Percentiles rank a stretch among this genome's conserved stretches.
Conservation (phyloP, 2,797 vertebrate species). For the Pseudopleuronectes americanus region DNA sequence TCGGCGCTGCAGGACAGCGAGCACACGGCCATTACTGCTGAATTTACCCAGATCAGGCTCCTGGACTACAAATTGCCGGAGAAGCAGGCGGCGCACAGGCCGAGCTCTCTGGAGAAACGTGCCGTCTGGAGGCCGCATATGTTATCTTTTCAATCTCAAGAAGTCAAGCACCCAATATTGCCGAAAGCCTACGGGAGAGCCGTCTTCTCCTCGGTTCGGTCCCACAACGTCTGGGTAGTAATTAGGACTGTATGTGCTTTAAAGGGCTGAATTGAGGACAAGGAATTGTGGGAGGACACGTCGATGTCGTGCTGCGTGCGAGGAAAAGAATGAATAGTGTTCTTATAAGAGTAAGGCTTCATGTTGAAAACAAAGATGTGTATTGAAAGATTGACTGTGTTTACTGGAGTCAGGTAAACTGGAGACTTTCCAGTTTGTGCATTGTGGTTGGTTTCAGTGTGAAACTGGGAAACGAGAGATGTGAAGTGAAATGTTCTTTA, state of each 20-base stretch:
- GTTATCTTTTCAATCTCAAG: conserved; percentile 60
- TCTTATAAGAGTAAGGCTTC: neutral
- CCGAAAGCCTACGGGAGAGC: conserved; percentile 44
- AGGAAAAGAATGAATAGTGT: neutral
- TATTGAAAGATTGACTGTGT: no score
- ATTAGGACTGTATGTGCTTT: conserved; percentile 56
- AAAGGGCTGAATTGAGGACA: conserved; percentile 46
- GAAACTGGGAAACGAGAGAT: no score
- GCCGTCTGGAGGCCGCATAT: conserved; percentile 36
- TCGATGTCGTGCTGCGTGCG: conserved; percentile 17
- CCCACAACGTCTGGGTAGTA: conserved; percentile 37
- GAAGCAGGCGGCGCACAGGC: conserved; percentile 8
- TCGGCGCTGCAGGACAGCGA: neutral
- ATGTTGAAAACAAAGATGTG: no score
- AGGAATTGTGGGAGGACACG: conserved; percentile 18
- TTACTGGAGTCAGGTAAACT: no score
- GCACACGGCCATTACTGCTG: conserved; percentile 15
- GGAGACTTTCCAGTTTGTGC: no score
- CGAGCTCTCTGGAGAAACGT: conserved; percentile 43
- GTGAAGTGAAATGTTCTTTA: no score
- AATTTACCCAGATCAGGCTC: conserved; percentile 36
- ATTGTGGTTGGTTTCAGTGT: no score
- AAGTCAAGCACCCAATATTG: conserved; percentile 57
- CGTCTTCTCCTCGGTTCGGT: conserved; percentile 37
- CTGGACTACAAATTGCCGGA: conserved; percentile 27